Evolutionary conservation across 2,797 vertebrate species (phyloP), one percentile per base, ranked within the genome.

Genomic region (Melanotaenia maccullochi): DNA sequence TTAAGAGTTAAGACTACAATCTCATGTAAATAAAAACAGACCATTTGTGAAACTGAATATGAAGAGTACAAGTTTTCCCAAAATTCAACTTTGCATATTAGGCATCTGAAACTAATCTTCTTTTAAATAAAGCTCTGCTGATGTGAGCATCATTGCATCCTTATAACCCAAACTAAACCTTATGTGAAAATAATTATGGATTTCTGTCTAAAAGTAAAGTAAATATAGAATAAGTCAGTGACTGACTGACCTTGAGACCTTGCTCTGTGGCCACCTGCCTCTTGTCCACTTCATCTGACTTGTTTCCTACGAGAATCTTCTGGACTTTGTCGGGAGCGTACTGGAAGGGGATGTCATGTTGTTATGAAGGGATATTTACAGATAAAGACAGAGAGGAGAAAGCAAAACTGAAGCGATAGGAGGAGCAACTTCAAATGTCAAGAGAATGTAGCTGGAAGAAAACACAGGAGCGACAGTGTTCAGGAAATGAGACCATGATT

Each of bases 281-380:
- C 90, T 96, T 98, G 90, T 96, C 94, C 76, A 95, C 96, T 68
- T 98, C 97, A 2, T 99, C 97, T 0, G 96, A 96, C 85, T 99
- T 99, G 85, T 99, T 99, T 73, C 96, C 97, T 0, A 98, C 96
- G 0, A 99, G 95, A 89, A 99, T 97, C 92, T 98, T 99, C 92
- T 97, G 97, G 70, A 99, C 97, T 2, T 96, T 97, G 0, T 97
- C 96, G 0, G 97, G 97, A 1, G 97, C 97, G 0, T 98, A 98
- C 97, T 98, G 85, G 60, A 20, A 62, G 22, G 40, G 54, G 73
- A 73, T 32, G 47, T 18, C 69, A 60, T 38, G 54, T 14, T 44
- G 56, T 59, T 2, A 51, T 1, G 30, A 63, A 30, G 11, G 2
- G 13, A 73, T 30, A 60, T 73, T 60, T 65, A 78, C 51, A 71